A percentile compares a stretch with the other conserved stretches of the same genome.
Conservation (phyloP, 1,140 invertebrate genomes). For the Lysiphlebus fabarum region DNA sequence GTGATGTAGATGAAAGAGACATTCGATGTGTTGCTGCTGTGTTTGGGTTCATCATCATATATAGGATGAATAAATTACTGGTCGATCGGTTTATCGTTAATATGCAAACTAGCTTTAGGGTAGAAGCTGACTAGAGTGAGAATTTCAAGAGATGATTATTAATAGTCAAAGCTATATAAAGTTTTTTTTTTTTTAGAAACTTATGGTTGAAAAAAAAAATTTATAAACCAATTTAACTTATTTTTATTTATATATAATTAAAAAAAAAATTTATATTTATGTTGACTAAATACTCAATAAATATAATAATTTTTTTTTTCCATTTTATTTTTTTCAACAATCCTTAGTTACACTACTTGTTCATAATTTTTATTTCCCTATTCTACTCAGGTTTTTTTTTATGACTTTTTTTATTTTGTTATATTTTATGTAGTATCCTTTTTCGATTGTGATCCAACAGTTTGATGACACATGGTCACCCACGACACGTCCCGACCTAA, state of each 20-base stretch:
- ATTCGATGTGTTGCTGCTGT: constrained; percentile 17
- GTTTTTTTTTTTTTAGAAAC: no score
- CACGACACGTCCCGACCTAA: constrained; percentile 38
- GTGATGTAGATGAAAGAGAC: constrained; percentile 7
- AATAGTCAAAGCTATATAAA: no score
- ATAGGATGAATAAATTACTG: neutral
- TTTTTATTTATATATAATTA: no score
- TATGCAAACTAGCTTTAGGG: constrained; percentile 30
- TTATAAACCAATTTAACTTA: no score
- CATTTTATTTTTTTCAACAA: no score
- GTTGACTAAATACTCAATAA: no score
- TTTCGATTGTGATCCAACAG: constrained; percentile 17
- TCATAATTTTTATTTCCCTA: neutral
- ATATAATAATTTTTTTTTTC: no score
- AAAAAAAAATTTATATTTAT: no score
- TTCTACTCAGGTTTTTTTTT: neutral
- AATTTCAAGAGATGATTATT: no score
- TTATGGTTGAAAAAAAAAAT: no score
- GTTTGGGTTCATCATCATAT: constrained; percentile 17
- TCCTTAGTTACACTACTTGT: no score
- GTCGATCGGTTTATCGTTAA: constrained; percentile 29
- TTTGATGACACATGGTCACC: constrained; percentile 36
- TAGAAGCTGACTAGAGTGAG: neutral
- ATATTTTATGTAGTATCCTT: neutral
- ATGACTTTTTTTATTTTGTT: neutral